These are phyloP conservation scores for Perodicticus potto DNA, from an alignment of 2,797 vertebrate genomes.

Conservation along the genomic window DNA sequence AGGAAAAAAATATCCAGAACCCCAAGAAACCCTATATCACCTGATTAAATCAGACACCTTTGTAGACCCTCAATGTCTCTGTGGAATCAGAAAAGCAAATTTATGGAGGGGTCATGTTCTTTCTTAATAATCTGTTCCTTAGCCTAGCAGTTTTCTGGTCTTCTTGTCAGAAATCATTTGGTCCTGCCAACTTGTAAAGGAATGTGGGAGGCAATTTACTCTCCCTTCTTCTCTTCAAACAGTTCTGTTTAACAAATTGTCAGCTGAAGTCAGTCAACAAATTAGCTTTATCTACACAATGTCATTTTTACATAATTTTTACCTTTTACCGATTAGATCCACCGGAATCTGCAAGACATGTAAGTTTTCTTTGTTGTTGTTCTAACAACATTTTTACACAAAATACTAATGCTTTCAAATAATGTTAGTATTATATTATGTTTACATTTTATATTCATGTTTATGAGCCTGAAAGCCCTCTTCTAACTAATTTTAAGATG, in stretches of 20 bases:
- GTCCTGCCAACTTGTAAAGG: not conserved
- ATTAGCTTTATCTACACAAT: slow-evolving; percentile 8
- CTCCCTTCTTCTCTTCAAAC: not conserved
- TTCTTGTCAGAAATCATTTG: slow-evolving; percentile 51
- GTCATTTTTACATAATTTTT: slow-evolving; percentile 19
- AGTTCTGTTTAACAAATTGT: slow-evolving; percentile 24
- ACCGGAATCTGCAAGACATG: not conserved
- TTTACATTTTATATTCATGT: not conserved
- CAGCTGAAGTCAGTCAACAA: not conserved
- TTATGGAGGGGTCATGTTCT: not conserved
- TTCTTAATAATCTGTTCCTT: not conserved
- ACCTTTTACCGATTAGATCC: not conserved
- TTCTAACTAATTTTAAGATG: slow-evolving; percentile 26
- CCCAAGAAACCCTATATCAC: not conserved
- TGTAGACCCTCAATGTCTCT: not conserved
- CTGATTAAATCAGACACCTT: not conserved
- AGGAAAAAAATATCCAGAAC: not conserved
- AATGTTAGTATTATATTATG: not conserved
- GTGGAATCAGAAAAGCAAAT: slow-evolving; percentile 21
- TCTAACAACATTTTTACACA: not conserved
- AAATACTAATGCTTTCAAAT: slow-evolving; percentile 29
- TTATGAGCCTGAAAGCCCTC: not conserved
- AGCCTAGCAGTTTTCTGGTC: not conserved
- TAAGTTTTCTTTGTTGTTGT: not conserved
- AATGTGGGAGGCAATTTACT: slow-evolving; percentile 27